Evolutionary conservation across 30 jellyfish, hydroid and myxozoan species (phyloP), one percentile per base, ranked within the genome.

Genomic region (Turritopsis dohrnii): DNA sequence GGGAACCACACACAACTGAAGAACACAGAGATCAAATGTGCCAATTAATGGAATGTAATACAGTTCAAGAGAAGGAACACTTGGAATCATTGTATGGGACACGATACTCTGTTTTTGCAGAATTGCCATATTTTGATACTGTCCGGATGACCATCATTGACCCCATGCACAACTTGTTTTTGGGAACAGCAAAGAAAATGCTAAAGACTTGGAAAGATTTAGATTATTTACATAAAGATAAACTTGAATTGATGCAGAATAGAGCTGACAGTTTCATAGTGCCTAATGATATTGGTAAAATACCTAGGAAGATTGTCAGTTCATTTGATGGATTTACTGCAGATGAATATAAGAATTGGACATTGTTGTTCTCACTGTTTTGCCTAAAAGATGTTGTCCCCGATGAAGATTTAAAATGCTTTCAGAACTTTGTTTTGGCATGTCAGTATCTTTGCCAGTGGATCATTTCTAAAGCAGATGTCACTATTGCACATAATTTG

Each of bases 81-180:
- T 16, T 17, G 80, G 80, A 71, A 23, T 17, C 28, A 17, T 18
- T 16, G 18, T 24, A 81, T 60, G 83, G 84, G 31, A 81, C 87
- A 52, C 75, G 86, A 31, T 81, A 81, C 25, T 52, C 87, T 52
- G 87, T 65, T 21, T 65, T 81, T 60, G 52, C 84, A 22, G 87
- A 81, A 29, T 60, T 81, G 20, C 53, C 87, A 18, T 81, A 81
- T 81, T 54, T 52, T 31, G 75, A 60, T 8, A 27, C 69, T 65
- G 60, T 81, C 7, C 28, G 87, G 60, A 65, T 81, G 87, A 21
- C 84, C 8, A 31, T 81, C 4, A 81, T 81, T 52, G 87, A 81
- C 65, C 87, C 87, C 0, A 81, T 81, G 87, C 87, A 81, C 31
- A 81, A 81, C 29, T 69, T 81, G 21, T 81, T 54, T 84, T n/a